Percentiles rank a stretch among this genome's conserved stretches.
These are phyloP conservation scores for Myocastor coypus DNA, from an alignment of 2,113 vertebrate species.

Conservation along the genomic window DNA sequence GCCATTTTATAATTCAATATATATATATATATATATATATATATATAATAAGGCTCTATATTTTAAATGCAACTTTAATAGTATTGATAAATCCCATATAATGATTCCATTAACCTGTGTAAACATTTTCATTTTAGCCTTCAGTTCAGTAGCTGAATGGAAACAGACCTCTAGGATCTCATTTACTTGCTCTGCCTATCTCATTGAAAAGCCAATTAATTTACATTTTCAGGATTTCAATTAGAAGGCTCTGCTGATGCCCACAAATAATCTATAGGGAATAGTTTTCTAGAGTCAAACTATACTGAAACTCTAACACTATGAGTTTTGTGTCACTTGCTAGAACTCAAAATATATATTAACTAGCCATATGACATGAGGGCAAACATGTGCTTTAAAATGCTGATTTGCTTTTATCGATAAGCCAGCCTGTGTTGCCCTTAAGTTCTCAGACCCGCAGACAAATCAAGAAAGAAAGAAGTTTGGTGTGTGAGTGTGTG, in stretches of 20 bases:
- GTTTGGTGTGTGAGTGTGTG: background rate
- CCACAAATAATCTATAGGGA: constrained; percentile 57
- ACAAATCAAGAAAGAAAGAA: background rate
- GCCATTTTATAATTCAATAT: constrained; percentile 45
- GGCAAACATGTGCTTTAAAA: background rate
- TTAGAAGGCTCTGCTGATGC: constrained; percentile 54
- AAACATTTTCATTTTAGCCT: constrained; percentile 67
- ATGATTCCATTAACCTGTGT: constrained; percentile 74
- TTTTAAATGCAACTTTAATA: constrained; percentile 72
- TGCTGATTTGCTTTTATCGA: background rate
- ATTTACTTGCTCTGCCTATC: constrained; percentile 67
- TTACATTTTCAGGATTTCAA: constrained; percentile 70
- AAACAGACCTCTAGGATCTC: constrained; percentile 58
- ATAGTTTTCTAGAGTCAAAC: constrained; percentile 52
- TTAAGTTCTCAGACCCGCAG: background rate
- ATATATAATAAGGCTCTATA: background rate
- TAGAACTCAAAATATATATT: background rate
- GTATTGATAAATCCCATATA: constrained; percentile 68
- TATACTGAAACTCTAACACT: constrained; percentile 35
- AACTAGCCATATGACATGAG: background rate
- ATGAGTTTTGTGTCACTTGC: constrained; percentile 1
- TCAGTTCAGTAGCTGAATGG: constrained; percentile 46
- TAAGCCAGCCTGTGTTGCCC: too few species aligned
- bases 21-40: background rate
- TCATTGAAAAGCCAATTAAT: constrained; percentile 75